Conservation (phyloP, 2,888 invertebrate species). For the Pristionchus arcanus region DNA sequence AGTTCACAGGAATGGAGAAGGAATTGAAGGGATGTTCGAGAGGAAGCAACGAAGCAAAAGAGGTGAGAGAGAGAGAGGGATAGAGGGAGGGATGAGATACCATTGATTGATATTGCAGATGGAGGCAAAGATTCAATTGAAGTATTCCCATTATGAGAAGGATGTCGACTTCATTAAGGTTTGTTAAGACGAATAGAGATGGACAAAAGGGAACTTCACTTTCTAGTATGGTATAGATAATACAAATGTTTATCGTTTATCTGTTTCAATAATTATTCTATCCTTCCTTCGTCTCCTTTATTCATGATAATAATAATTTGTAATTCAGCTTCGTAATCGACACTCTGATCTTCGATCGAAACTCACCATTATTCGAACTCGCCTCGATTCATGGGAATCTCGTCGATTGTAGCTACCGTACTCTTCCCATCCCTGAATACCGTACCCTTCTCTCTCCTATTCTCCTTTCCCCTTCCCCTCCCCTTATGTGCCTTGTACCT, state of each 20-base stretch:
- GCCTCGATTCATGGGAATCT: constrained; percentile 41
- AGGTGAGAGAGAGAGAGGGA: constrained; percentile 10
- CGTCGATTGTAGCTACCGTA: constrained; percentile 12
- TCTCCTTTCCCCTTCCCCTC: not conserved
- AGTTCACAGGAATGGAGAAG: constrained; percentile 37
- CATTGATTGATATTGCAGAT: constrained; percentile 7
- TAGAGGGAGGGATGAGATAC: not conserved
- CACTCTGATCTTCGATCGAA: constrained; percentile 32
- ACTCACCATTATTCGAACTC: not conserved
- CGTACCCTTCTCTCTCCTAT: not conserved
- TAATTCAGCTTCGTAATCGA: constrained; percentile 15
- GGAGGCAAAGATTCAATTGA: not conserved
- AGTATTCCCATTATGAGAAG: constrained; percentile 34
- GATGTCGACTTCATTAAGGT: constrained; percentile 40
- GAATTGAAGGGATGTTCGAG: not conserved
- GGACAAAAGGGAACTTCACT: not conserved
- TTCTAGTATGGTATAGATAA: not conserved
- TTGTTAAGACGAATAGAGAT: not conserved
- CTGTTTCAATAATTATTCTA: not conserved
- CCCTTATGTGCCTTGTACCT: not conserved
- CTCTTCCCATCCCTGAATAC: not conserved
- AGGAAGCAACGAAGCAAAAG: constrained; percentile 13
- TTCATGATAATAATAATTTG: not conserved
- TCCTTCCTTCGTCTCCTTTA: not conserved
- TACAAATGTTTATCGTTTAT: not conserved